Evolutionary conservation across 2,113 vertebrate genomes (phyloP).

Genomic region (Eubucco bourcierii): DNA sequence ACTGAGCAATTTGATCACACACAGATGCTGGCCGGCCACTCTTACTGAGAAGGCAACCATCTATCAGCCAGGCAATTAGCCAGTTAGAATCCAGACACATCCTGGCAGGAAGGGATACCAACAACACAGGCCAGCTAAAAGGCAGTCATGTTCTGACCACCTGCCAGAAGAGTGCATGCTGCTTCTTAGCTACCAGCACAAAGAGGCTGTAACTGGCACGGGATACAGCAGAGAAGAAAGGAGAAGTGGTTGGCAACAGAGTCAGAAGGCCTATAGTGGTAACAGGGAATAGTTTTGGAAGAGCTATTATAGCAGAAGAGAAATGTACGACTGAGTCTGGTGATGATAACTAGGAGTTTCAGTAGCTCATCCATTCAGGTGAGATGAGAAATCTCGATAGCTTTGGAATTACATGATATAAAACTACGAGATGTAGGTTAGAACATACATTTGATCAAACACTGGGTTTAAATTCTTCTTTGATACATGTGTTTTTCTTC

Average conservation of each 20-base stretch:
- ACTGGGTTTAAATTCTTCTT: slow-evolving; percentile 92
- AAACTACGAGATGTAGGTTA: not conserved
- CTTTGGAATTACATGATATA: not conserved
- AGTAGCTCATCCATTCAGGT: not conserved
- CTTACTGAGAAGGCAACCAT: not conserved
- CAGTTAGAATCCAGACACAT: not conserved
- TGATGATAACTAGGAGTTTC: not conserved
- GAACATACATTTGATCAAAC: slow-evolving; percentile 89
- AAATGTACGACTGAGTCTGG: not conserved
- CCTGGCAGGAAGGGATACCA: not conserved
- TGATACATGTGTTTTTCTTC: slow-evolving; percentile 91
- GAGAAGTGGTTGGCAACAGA: not conserved
- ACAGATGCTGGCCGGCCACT: not conserved
- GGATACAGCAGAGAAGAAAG: not conserved
- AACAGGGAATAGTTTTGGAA: not conserved
- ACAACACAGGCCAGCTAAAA: not conserved
- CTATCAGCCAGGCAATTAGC: not conserved
- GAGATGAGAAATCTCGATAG: not conserved
- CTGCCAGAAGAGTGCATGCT: not conserved
- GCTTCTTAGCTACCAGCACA: not conserved
- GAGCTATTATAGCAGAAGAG: not conserved
- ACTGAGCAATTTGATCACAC: not conserved
- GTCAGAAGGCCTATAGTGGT: not conserved
- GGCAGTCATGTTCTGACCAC: not conserved
- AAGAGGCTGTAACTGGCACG: not conserved